Conservation (phyloP, 2,888 invertebrate species). For the Scaptomyza polygonia region DNA sequence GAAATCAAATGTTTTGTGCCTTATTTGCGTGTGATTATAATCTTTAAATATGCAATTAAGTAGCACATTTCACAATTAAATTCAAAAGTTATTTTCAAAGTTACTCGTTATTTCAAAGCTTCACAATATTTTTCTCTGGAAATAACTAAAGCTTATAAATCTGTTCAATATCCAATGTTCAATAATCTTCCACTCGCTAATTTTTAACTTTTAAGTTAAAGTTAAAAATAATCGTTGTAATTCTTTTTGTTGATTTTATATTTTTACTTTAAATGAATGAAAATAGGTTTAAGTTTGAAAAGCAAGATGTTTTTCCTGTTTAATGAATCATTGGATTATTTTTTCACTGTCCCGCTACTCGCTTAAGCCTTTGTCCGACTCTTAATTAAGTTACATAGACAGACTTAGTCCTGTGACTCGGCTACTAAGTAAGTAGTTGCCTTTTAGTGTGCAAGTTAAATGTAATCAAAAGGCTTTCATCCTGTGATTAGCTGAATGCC, state of each 20-base stretch:
- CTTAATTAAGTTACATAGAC: constrained; percentile 1
- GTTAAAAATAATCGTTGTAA: too few species aligned
- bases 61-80: not conserved
- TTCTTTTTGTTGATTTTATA: too few species aligned
- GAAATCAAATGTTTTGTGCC: constrained; percentile 1
- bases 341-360: not conserved
- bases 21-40: not conserved
- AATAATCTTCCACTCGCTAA: too few species aligned
- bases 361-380: too few species aligned
- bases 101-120: not conserved
- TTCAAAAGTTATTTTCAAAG: not conserved
- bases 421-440: not conserved
- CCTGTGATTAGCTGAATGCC: constrained; percentile 26
- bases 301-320: not conserved
- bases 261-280: too few species aligned
- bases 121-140: too few species aligned
- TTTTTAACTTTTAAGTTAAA: too few species aligned
- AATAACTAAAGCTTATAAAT: too few species aligned
- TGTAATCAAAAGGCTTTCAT: too few species aligned
- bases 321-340: not conserved
- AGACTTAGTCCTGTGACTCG: constrained; percentile 2
- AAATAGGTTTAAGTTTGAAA: not conserved
- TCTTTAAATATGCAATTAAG: not conserved
- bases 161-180: too few species aligned
- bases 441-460: constrained; percentile 8